Percentiles rank a stretch among this genome's conserved stretches.
phyloP scores from a whole-genome alignment of 2,888 invertebrate genomes.

The Creontiades dilutus region DNA sequence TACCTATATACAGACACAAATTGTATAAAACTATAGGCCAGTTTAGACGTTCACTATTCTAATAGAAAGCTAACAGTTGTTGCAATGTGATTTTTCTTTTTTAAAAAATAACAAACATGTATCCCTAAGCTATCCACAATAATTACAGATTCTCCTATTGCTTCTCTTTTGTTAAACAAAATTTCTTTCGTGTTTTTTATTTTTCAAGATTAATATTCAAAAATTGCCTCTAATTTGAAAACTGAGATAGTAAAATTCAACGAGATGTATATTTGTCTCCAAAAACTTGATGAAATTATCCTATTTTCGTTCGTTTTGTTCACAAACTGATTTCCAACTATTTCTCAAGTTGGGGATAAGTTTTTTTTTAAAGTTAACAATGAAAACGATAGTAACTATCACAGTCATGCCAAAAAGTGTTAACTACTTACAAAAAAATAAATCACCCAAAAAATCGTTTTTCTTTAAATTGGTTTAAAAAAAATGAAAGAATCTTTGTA shows the following conservation, averaged over 20 bases:
- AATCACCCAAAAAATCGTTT: slow-evolving; percentile 57
- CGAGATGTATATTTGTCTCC: background rate
- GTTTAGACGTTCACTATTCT: slow-evolving; percentile 72
- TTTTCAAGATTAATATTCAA: slow-evolving; percentile 40
- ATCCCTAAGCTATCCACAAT: slow-evolving; percentile 62
- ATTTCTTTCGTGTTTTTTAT: background rate
- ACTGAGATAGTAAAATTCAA: slow-evolving; percentile 60
- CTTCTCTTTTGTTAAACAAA: slow-evolving; percentile 30
- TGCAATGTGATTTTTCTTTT: slow-evolving; percentile 58
- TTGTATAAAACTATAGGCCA: slow-evolving; percentile 76
- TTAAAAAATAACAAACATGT: slow-evolving; percentile 60
- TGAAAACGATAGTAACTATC: slow-evolving; percentile 72
- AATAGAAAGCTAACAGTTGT: slow-evolving; percentile 73
- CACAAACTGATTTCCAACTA: slow-evolving; percentile 5
- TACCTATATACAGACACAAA: slow-evolving; percentile 62
- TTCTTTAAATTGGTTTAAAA: slow-evolving; percentile 17
- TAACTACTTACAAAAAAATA: slow-evolving; percentile 70
- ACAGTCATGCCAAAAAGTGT: slow-evolving; percentile 74
- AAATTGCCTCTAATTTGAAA: slow-evolving; percentile 42
- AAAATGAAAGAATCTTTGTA: slow-evolving; percentile 67
- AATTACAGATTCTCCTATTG: slow-evolving; percentile 66
- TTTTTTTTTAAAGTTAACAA: slow-evolving; percentile 61
- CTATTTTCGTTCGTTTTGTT: background rate
- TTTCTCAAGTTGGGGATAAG: slow-evolving; percentile 47
- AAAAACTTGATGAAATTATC: slow-evolving; percentile 3